Evolutionary conservation across 1,140 invertebrate genomes (phyloP), one percentile per base, ranked within the genome.

Genomic region (Philaenus spumarius): DNA sequence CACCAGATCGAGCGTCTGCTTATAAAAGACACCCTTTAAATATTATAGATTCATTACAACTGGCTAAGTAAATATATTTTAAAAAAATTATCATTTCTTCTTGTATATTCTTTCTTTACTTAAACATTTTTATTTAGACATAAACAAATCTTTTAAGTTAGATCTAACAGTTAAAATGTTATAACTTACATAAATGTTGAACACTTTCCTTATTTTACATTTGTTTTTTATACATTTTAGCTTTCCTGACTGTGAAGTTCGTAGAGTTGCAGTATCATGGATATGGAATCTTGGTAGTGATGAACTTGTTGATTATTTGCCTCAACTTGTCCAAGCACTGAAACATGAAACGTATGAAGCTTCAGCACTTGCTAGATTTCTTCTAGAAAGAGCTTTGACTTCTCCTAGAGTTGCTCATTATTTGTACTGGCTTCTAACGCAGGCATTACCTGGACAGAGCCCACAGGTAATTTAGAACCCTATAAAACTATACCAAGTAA

Each of bases 261-360:
- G 96, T 37, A 81, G 83, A 66, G 80, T 84, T 67, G 95, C 94
- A 7, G 86, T 96, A 0, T 76, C 79, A 19, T 90, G 93, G 82
- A 82, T 98, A 46, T 78, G 82, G 24, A 74, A 80, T 20, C 80
- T 95, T 60, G 82, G 82, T 4, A 88, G 86, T 63, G 95, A 98
- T 72, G 90, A 95, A 67, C 70, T 98, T 6, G 85, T 91, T 20
- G 87, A 95, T 71, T 93, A 93, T 72, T 72, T 98, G 57, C 95
- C 95, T 1, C 95, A 98, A 68, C 76, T 98, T 24, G 84, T 97
- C 26, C 92, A 98, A 74, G 93, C 93, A 0, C 74, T 98, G 20
- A 92, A 95, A 61, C 93, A 93, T 71, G 95, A 98, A 72, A 91
- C 90, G 0, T 95, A 93, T 67, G 90, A 97, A 68, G 83, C 87